Percentiles rank a stretch among this genome's conserved stretches.
Evolutionary conservation across 2,888 invertebrate genomes (phyloP).

Genomic region (Drosophila melanosoma): DNA sequence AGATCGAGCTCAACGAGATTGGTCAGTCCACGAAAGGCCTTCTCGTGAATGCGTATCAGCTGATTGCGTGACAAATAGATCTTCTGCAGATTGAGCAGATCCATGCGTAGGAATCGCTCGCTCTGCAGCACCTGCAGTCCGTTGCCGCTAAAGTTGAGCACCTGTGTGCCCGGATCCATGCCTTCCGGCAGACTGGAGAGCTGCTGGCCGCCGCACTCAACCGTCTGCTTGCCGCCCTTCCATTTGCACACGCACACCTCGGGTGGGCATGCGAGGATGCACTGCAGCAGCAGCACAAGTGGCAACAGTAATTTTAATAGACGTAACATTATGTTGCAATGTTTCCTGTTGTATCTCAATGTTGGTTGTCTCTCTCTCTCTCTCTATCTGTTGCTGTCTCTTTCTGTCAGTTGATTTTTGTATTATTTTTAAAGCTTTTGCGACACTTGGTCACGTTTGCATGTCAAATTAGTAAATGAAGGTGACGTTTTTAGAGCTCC

Average conservation of each 20-base stretch:
- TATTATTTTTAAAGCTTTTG: conserved; percentile 11
- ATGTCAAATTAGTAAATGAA: conserved; percentile 71
- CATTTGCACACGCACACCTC: conserved; percentile 93
- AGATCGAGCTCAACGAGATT: conserved; percentile 96
- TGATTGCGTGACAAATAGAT: conserved; percentile 92
- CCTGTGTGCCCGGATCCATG: conserved; percentile 94
- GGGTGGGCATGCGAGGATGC: conserved; percentile 87
- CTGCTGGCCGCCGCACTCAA: conserved; percentile 93
- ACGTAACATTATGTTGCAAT: conserved; percentile 35
- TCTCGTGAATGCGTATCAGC: conserved; percentile 91
- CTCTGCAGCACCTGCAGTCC: conserved; percentile 91
- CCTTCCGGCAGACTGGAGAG: conserved; percentile 91
- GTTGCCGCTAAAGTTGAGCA: conserved; percentile 93
- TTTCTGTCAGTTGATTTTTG: not conserved
- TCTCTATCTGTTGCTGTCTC: not conserved
- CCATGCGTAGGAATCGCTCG: conserved; percentile 92
- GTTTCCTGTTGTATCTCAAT: conserved; percentile 4
- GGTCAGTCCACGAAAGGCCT: conserved; percentile 92
- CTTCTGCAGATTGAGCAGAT: conserved; percentile 93
- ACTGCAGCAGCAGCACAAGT: conserved; percentile 27
- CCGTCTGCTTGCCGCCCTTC: conserved; percentile 96
- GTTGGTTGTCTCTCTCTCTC: not conserved
- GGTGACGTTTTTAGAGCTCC: conserved; percentile 46
- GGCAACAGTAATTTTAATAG: conserved; percentile 19
- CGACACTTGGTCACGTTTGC: conserved; percentile 73